Evolutionary conservation across 1,140 invertebrate species (phyloP), one percentile per base, ranked within the genome.

Genomic region (Sitophilus oryzae): DNA sequence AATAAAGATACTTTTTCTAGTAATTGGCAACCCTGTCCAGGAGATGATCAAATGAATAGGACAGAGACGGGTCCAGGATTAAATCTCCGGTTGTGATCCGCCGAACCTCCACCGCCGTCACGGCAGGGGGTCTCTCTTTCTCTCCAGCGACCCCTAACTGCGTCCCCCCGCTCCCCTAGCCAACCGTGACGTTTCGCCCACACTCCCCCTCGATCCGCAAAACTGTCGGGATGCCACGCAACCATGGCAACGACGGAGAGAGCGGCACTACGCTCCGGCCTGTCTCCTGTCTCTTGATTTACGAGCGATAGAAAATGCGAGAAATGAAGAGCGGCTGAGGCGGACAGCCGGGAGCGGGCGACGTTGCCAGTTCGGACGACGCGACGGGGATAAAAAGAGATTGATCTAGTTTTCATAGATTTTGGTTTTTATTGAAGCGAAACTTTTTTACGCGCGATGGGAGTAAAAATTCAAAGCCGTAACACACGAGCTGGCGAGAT

Each of bases 211-310:
- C 50, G 58, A 59, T 56, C 58, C 55, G 51, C 61, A 56, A 54
- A 67, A 62, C 70, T 70, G 68, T 68, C 68, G 69, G 68, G 69
- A 70, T 69, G 67, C 69, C 66, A 63, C 66, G 68, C 61, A 64
- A 63, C 68, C 68, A 71, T 71, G 65, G 68, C 68, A 71, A 71
- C 70, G 65, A 64, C 52, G 43, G 52, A 54, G 52, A 55, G 44
- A 45, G 66, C 63, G 64, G 68, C 64, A 67, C 65, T 68, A 62
- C 61, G 67, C 68, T 68, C n/a, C n/a, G 61, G 65, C 63, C 70
- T 72, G 70, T 72, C 70, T 72, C 69, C 69, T 72, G 70, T 72
- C 70, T 64, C 67, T 70, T 72, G 70, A 72, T 72, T 72, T 72
- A 72, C 70, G 70, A n/a, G 69, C 68, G 65, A 70, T 72, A 67